Percentiles rank a stretch among this genome's conserved stretches.
phyloP scores from a whole-genome alignment of 2,113 vertebrate species.

The Dasyurus viverrinus region DNA sequence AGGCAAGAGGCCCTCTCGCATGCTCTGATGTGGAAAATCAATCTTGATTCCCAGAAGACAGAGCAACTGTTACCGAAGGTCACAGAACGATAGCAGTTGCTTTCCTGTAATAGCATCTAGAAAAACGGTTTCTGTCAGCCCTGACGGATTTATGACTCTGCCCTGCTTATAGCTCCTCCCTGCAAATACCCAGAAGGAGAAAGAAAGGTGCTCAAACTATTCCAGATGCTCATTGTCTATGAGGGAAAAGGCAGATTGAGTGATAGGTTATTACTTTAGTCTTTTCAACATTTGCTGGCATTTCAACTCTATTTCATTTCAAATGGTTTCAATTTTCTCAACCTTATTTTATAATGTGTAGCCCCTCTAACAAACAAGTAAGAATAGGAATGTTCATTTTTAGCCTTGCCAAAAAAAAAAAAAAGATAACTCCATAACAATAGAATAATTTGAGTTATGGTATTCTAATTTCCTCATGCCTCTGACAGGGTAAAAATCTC shows the following conservation, averaged over 20 bases:
- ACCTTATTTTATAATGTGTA: not conserved
- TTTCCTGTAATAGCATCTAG: conserved; percentile 55
- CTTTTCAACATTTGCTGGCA: not conserved
- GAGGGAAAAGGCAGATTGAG: conserved; percentile 8
- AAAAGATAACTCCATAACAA: not conserved
- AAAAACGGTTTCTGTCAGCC: conserved; percentile 41
- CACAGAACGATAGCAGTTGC: conserved; percentile 56
- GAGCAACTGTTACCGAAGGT: conserved; percentile 60
- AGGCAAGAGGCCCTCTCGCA: conserved; percentile 69
- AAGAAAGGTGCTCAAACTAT: conserved; percentile 29
- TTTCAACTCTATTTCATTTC: not conserved
- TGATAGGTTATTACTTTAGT: not conserved
- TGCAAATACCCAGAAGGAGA: conserved; percentile 12
- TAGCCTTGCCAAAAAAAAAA: not conserved
- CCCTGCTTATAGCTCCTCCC: conserved; percentile 11
- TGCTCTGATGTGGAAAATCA: conserved; percentile 75
- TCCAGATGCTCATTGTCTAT: not conserved
- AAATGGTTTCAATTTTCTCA: not conserved
- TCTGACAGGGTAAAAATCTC: conserved; percentile 9
- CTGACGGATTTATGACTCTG: conserved; percentile 41
- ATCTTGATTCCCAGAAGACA: conserved; percentile 73
- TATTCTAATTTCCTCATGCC: conserved; percentile 17
- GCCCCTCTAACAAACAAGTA: not conserved
- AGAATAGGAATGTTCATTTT: not conserved
- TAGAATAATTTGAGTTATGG: not conserved